Percentiles rank a stretch among this genome's conserved stretches.
Conservation (phyloP, 2,797 vertebrate genomes). For the Sebastes taczanowskii region DNA sequence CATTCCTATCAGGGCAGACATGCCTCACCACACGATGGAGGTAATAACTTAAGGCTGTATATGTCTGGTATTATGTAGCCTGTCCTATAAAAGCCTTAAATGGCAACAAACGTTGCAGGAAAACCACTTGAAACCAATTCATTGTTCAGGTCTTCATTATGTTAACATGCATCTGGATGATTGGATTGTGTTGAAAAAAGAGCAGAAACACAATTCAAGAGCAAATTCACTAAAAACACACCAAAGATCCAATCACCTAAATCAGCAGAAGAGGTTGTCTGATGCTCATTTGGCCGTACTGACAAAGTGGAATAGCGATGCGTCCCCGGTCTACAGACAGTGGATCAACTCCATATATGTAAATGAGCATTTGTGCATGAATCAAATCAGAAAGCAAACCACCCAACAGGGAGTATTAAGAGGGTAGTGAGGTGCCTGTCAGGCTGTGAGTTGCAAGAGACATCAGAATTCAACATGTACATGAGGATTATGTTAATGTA, state of each 20-base stretch:
- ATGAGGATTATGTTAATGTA: not conserved
- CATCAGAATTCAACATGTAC: not conserved
- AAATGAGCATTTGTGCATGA: slow-evolving; percentile 15
- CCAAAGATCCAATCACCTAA: slow-evolving; percentile 5
- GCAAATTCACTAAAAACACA: not conserved
- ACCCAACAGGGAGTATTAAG: slow-evolving; percentile 1
- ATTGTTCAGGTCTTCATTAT: slow-evolving; percentile 16
- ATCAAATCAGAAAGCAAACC: slow-evolving; percentile 1
- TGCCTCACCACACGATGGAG: not conserved
- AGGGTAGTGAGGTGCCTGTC: not conserved
- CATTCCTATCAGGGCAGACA: slow-evolving; percentile 8
- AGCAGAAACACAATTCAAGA: slow-evolving; percentile 6
- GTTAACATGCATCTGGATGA: not conserved
- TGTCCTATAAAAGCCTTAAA: slow-evolving; percentile 19
- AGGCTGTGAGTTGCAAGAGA: not conserved
- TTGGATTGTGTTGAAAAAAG: slow-evolving; percentile 6
- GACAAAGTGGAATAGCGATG: not conserved
- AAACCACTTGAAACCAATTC: slow-evolving; percentile 25
- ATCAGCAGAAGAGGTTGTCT: not conserved
- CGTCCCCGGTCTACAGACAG: not conserved
- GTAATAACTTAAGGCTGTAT: slow-evolving; percentile 6
- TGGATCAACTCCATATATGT: not conserved
- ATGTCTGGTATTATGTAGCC: not conserved
- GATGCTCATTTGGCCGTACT: not conserved
- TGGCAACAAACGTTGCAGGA: not conserved